phyloP scores from a whole-genome alignment of 2,888 invertebrate species.

The Lepidochitona cinerea region DNA sequence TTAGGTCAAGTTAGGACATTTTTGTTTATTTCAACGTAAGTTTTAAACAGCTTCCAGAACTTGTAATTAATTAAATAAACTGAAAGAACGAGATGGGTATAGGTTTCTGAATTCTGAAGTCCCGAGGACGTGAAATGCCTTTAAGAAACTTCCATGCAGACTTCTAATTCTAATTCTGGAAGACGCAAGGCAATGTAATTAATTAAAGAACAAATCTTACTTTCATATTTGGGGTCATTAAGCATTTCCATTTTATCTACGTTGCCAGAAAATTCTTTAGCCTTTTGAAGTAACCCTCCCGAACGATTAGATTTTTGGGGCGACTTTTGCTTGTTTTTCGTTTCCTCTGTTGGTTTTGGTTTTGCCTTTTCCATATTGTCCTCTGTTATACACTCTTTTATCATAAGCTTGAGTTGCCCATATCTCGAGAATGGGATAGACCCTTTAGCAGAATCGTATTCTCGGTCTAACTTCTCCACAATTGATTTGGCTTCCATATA shows the following conservation, averaged over 20 bases:
- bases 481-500: background rate
- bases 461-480: conserved; percentile 3
- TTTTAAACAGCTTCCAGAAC: too few relatives aligned
- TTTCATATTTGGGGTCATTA: background rate
- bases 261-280: background rate
- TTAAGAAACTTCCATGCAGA: too few relatives aligned
- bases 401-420: background rate
- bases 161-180: too few relatives aligned
- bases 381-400: background rate
- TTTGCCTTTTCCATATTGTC: background rate
- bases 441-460: background rate
- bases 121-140: too few relatives aligned
- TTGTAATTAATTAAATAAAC: too few relatives aligned
- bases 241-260: background rate
- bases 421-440: background rate
- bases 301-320: background rate
- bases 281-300: background rate
- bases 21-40: too few relatives aligned
- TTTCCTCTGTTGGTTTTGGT: background rate
- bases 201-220: too few relatives aligned
- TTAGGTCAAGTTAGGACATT: too few relatives aligned
- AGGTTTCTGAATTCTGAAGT: too few relatives aligned
- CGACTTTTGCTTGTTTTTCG: background rate
- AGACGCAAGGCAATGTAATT: too few relatives aligned
- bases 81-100: too few relatives aligned